These are phyloP conservation scores for Hylomyscus alleni DNA, from an alignment of 2,797 vertebrate species.

Conservation along the genomic window DNA sequence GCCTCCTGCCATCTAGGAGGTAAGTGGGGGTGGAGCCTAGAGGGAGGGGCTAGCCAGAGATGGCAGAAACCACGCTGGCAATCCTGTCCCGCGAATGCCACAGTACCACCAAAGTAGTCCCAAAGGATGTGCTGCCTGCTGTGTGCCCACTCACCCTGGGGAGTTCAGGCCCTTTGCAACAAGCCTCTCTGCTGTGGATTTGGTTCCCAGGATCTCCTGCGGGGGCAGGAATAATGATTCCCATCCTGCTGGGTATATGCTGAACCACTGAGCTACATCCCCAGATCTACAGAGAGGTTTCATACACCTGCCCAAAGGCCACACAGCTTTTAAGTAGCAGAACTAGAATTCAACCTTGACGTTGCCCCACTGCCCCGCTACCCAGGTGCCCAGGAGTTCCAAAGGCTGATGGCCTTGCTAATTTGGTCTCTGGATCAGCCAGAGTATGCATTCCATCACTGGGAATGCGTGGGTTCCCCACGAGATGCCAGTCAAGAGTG, in stretches of 20 bases:
- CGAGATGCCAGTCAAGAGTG: not conserved
- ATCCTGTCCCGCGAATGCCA: too few species aligned
- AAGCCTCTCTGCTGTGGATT: not conserved
- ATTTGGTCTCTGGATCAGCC: not conserved
- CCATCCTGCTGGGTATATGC: not conserved
- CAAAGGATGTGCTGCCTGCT: not conserved
- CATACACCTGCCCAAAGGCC: not conserved
- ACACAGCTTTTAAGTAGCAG: not conserved
- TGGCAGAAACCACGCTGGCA: not conserved
- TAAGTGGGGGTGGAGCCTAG: not conserved
- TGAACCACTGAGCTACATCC: not conserved
- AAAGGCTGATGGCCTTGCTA: not conserved
- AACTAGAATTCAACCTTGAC: not conserved
- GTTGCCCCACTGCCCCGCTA: too few species aligned
- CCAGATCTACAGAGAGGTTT: not conserved
- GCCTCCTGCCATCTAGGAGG: too few species aligned
- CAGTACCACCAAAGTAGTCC: too few species aligned
- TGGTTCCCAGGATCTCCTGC: not conserved
- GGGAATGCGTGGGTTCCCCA: not conserved
- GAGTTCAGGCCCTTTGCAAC: not conserved
- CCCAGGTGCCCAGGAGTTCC: not conserved
- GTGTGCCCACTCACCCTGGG: fast-evolving
- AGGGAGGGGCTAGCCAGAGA: not conserved
- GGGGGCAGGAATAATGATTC: not conserved
- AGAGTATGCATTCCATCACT: too few species aligned